A percentile compares a stretch with the other conserved stretches of the same genome.
These are phyloP conservation scores for Mythimna albipuncta DNA, from an alignment of 2,888 invertebrate species.

Conservation along the genomic window DNA sequence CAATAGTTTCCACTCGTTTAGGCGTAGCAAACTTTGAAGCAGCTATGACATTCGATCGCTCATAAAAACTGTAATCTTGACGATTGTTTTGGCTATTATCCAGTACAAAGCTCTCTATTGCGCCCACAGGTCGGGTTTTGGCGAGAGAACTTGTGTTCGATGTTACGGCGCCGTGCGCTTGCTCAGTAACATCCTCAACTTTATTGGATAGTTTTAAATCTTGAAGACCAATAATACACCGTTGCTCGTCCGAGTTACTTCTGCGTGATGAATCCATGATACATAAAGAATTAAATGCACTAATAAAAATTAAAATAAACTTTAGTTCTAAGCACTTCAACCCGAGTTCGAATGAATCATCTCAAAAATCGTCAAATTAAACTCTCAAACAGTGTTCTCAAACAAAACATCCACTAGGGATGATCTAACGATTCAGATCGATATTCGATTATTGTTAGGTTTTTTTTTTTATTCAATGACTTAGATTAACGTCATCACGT, in stretches of 20 bases:
- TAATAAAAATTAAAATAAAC: slow-evolving; percentile 47
- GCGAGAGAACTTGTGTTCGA: slow-evolving; percentile 81
- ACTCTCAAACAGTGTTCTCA: slow-evolving; percentile 63
- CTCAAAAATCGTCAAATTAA: slow-evolving; percentile 71
- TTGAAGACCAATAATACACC: slow-evolving; percentile 87
- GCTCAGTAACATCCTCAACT: slow-evolving; percentile 88
- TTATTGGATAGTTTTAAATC: slow-evolving; percentile 89
- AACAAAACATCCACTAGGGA: slow-evolving; percentile 66
- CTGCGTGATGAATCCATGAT: slow-evolving; percentile 86
- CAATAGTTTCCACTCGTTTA: slow-evolving; percentile 93
- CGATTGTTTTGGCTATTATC: slow-evolving; percentile 87
- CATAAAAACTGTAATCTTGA: slow-evolving; percentile 90
- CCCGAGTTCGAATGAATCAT: slow-evolving; percentile 77
- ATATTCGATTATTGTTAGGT: slow-evolving; percentile 22
- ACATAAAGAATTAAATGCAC: slow-evolving; percentile 40
- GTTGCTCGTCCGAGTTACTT: slow-evolving; percentile 85
- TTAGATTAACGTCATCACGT: neutral
- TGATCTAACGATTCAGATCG: slow-evolving; percentile 51
- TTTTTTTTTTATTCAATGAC: neutral
- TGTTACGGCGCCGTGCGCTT: slow-evolving; percentile 85
- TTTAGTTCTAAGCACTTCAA: slow-evolving; percentile 60
- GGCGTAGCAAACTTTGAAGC: slow-evolving; percentile 95
- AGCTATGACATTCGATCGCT: slow-evolving; percentile 94
- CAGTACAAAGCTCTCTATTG: slow-evolving; percentile 92
- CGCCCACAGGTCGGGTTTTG: slow-evolving; percentile 91